Percentiles rank a stretch among this genome's conserved stretches.
phyloP scores from a whole-genome alignment of 2,888 invertebrate species.

The Tetragonula carbonaria region DNA sequence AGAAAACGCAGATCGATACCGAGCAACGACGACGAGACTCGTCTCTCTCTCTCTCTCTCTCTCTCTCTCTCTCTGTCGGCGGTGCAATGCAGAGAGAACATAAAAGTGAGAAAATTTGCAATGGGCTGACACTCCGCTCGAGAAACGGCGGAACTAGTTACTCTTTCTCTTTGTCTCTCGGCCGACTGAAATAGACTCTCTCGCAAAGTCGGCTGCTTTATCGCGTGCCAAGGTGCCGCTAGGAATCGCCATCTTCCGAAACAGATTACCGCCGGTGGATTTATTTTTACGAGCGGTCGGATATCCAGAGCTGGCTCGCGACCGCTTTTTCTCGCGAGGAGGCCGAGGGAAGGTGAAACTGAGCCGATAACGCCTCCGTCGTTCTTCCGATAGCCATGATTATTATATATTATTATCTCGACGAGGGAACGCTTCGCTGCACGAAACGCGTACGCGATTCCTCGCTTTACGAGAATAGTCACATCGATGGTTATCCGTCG shows the following conservation, averaged over 20 bases:
- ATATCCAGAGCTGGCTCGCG: background rate
- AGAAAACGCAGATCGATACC: too few relatives aligned
- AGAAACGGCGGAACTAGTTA: background rate
- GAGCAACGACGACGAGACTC: too few relatives aligned
- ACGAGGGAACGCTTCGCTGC: background rate
- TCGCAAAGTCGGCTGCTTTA: slow-evolving; percentile 18
- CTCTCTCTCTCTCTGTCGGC: background rate
- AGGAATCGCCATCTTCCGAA: slow-evolving; percentile 51
- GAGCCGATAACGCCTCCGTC: background rate
- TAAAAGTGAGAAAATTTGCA: background rate
- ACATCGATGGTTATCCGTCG: background rate
- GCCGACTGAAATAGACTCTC: slow-evolving; percentile 30
- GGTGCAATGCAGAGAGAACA: background rate
- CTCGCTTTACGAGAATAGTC: background rate
- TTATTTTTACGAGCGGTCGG: slow-evolving; percentile 64
- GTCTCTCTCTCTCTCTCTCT: background rate
- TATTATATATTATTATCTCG: background rate
- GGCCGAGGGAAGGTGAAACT: background rate
- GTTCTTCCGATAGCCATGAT: background rate
- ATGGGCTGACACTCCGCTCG: background rate
- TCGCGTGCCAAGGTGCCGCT: slow-evolving; percentile 25
- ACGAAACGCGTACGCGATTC: background rate
- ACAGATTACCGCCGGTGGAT: slow-evolving; percentile 65
- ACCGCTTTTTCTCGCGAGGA: background rate
- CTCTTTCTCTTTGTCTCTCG: background rate